These are phyloP conservation scores for Cacoxenus indagator DNA, from an alignment of 2,888 invertebrate species.

Conservation along the genomic window DNA sequence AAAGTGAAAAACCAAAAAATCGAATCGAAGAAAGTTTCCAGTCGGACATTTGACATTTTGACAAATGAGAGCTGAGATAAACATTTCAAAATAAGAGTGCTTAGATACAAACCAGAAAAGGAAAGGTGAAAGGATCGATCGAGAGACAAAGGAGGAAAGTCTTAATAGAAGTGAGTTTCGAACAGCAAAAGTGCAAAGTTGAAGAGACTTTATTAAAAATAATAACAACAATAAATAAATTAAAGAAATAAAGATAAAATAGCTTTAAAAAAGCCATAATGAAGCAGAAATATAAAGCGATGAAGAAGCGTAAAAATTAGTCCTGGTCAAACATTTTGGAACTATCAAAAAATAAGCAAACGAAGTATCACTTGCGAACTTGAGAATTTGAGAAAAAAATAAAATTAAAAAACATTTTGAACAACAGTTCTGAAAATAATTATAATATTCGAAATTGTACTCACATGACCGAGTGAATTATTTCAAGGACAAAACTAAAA, in stretches of 20 bases:
- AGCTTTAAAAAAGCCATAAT: conserved; percentile 1
- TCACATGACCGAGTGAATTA: too few species aligned
- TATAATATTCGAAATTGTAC: too few species aligned
- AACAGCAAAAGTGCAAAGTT: not conserved
- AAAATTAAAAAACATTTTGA: not conserved
- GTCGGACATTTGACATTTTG: not conserved
- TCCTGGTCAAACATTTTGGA: conserved; percentile 1
- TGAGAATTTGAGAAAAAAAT: not conserved
- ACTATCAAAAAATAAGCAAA: not conserved
- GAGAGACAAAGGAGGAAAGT: not conserved
- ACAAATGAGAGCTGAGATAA: not conserved
- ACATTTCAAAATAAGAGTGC: conserved; percentile 17
- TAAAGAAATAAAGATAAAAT: conserved; percentile 24
- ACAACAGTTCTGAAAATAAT: not conserved
- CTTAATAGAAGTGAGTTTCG: not conserved
- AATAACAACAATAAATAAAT: too few species aligned
- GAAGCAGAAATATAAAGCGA: not conserved
- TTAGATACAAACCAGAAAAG: not conserved
- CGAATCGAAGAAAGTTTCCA: not conserved
- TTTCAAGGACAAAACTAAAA: not conserved
- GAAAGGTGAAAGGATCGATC: conserved; percentile 1
- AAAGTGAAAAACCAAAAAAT: conserved; percentile 26
- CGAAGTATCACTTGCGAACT: not conserved
- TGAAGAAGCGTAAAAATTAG: not conserved
- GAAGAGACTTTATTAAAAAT: too few species aligned